Evolutionary conservation across 2,797 vertebrate genomes (phyloP).

Genomic region (Rhabdomys pumilio): DNA sequence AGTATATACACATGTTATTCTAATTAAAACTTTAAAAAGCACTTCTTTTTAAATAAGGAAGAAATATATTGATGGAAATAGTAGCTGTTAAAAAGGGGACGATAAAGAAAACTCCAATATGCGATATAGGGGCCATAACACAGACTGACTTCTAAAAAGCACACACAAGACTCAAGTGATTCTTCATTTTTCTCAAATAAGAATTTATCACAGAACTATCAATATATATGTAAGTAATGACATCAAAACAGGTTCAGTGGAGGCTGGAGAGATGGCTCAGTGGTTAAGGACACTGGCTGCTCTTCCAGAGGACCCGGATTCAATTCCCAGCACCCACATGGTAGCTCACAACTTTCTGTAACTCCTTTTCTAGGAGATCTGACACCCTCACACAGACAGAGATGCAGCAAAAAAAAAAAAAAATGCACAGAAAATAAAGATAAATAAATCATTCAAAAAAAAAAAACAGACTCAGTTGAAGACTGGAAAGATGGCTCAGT

Average conservation of each 20-base stretch:
- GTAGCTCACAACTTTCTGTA: not conserved
- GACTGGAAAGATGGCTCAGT: not conserved
- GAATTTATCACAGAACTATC: not conserved
- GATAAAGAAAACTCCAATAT: not conserved
- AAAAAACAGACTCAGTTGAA: not conserved
- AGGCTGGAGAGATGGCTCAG: not conserved
- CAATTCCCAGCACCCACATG: not conserved
- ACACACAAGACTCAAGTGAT: not conserved
- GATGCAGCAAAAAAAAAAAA: not conserved
- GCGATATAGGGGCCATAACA: not conserved
- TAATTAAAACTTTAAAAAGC: not conserved
- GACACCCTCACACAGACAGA: not conserved
- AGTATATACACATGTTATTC: not conserved
- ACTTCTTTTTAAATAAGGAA: slow-evolving; percentile 25
- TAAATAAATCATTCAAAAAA: not conserved
- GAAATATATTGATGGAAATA: slow-evolving; percentile 2
- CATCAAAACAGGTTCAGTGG: not conserved
- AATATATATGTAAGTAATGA: not conserved
- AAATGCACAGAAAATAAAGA: not conserved
- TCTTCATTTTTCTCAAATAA: not conserved
- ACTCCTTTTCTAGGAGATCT: not conserved
- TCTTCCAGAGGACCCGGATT: not conserved
- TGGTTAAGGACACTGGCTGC: not conserved
- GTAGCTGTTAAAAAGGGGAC: not conserved
- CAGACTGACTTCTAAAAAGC: not conserved